phyloP scores from a whole-genome alignment of 2,113 vertebrate species.

The Oriolus oriolus region DNA sequence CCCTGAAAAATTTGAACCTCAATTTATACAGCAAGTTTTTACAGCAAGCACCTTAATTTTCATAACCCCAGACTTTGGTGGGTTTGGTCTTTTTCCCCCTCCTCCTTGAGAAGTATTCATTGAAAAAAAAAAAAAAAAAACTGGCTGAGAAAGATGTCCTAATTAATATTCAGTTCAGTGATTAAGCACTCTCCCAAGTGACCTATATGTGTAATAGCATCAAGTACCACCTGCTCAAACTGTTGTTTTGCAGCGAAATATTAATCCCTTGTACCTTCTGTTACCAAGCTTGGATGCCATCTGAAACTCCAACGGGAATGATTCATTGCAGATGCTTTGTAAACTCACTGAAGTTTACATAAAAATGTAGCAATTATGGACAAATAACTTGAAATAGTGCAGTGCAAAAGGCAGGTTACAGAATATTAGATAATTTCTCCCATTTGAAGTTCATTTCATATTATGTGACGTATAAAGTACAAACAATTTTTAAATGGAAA shows the following conservation, averaged over 20 bases:
- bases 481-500: not conserved
- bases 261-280: conserved; percentile 46
- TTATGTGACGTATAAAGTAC: not conserved
- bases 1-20: accelerated
- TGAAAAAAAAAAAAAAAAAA: not conserved
- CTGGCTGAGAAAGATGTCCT: conserved; percentile 12
- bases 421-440: not conserved
- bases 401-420: not conserved
- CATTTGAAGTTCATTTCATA: not conserved
- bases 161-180: conserved; percentile 64
- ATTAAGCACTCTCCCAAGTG: conserved; percentile 52
- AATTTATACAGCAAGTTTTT: not conserved
- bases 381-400: not conserved
- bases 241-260: conserved; percentile 48
- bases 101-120: not conserved
- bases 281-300: conserved; percentile 42
- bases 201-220: conserved; percentile 54
- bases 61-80: not conserved
- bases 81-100: accelerated
- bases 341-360: not conserved
- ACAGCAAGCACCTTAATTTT: not conserved
- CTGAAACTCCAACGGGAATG: conserved; percentile 33
- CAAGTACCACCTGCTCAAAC: conserved; percentile 59
- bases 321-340: conserved; percentile 25
- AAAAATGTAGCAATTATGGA: not conserved